Conservation (phyloP, 2,888 invertebrate genomes). For the Cheilosia pagana region DNA sequence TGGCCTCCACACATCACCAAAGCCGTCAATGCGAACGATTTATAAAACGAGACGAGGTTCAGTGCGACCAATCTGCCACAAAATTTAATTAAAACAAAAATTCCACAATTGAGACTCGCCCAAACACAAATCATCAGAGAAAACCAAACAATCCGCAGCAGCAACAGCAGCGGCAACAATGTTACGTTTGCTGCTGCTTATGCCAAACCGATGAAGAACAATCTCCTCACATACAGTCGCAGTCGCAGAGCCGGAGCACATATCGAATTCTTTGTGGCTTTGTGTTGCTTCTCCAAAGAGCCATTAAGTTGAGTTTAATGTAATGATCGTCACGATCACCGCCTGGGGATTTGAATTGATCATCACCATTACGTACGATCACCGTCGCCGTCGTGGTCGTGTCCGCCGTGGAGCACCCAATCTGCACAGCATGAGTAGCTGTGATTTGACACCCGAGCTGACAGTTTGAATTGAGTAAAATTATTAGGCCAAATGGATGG, state of each 20-base stretch:
- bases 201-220: constrained; percentile 24
- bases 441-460: constrained; percentile 83
- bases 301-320: constrained; percentile 72
- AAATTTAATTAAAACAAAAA: constrained; percentile 67
- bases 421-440: constrained; percentile 83
- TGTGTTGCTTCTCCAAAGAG: constrained; percentile 65
- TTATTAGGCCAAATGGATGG: constrained; percentile 81
- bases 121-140: constrained; percentile 20
- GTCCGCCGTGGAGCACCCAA: constrained; percentile 58
- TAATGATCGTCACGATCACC: constrained; percentile 76
- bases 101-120: constrained; percentile 40
- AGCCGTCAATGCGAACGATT: constrained; percentile 62
- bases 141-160: constrained; percentile 43
- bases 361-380: constrained; percentile 79
- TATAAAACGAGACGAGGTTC: constrained; percentile 60
- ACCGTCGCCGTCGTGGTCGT: constrained; percentile 47
- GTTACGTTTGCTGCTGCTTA: constrained; percentile 34
- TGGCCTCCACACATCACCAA: constrained; percentile 58
- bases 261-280: constrained; percentile 67
- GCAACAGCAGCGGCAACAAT: constrained; percentile 33
- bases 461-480: constrained; percentile 82
- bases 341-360: constrained; percentile 81
- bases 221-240: constrained; percentile 54
- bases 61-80: constrained; percentile 26
- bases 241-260: constrained; percentile 43